phyloP scores from a whole-genome alignment of 2,797 vertebrate species.

The Hoplostethus atlanticus region DNA sequence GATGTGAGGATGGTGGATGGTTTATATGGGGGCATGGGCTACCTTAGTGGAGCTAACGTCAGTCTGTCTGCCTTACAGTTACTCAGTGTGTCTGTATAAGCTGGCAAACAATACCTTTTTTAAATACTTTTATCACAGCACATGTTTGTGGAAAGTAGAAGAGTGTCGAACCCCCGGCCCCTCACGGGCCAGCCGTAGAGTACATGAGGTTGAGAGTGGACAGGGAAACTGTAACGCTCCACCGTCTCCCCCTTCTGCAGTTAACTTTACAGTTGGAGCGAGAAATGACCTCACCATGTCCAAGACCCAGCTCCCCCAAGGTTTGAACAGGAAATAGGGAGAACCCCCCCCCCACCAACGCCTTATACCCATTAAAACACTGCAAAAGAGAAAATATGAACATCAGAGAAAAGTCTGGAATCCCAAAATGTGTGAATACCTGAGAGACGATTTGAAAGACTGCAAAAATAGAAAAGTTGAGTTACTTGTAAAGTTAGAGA shows the following conservation, averaged over 20 bases:
- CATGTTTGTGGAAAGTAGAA: conserved; percentile 4
- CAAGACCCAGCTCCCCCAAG: conserved; percentile 69
- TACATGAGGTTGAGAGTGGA: conserved; percentile 29
- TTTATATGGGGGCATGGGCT: conserved; percentile 1
- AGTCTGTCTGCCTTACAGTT: neutral
- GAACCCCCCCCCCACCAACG: conserved; percentile 56
- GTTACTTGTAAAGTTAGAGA: conserved; percentile 35
- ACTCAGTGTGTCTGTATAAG: too few species aligned
- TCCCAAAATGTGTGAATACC: conserved; percentile 19
- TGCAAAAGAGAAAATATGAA: conserved; percentile 53
- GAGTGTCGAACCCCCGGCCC: conserved; percentile 3
- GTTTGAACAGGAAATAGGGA: conserved; percentile 76
- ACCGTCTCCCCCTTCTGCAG: conserved; percentile 16
- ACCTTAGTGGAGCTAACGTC: neutral
- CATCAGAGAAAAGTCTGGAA: conserved; percentile 21
- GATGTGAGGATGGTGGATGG: conserved; percentile 1
- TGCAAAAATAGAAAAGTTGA: conserved; percentile 36
- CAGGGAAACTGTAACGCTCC: conserved; percentile 10
- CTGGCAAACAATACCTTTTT: too few species aligned
- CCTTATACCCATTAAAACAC: conserved; percentile 39
- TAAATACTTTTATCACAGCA: neutral
- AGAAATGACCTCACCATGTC: conserved; percentile 79
- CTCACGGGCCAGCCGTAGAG: conserved; percentile 14
- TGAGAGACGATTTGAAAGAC: conserved; percentile 15
- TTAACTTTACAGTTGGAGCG: conserved; percentile 72